Conservation (phyloP, 2,113 vertebrate species). For the Cichladusa arquata region DNA sequence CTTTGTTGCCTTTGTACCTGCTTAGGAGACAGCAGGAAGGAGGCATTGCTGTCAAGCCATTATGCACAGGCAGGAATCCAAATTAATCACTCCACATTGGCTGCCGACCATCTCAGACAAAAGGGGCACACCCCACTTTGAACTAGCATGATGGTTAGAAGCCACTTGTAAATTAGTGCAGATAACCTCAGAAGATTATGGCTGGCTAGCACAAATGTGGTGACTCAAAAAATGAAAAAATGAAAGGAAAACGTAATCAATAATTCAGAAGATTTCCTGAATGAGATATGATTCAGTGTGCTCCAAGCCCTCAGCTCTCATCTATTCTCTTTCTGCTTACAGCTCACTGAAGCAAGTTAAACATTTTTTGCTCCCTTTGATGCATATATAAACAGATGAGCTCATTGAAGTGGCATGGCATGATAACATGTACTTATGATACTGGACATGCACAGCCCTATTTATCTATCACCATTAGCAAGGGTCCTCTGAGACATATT, state of each 20-base stretch:
- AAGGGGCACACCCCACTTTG: neutral
- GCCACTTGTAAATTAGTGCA: neutral
- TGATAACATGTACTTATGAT: neutral
- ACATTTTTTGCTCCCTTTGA: neutral
- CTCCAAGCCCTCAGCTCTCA: neutral
- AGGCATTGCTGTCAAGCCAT: neutral
- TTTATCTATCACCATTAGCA: neutral
- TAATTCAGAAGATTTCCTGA: constrained; percentile 19
- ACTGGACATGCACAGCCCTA: neutral
- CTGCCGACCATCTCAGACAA: neutral
- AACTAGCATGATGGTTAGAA: neutral
- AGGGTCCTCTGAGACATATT: neutral
- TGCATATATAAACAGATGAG: neutral
- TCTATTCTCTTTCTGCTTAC: neutral
- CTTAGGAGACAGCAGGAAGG: neutral
- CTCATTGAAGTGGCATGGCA: neutral
- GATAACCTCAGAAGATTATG: neutral
- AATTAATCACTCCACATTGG: neutral
- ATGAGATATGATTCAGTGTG: neutral
- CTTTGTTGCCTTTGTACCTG: neutral
- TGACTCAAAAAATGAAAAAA: neutral
- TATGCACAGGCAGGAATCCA: neutral
- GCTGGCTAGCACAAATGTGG: neutral
- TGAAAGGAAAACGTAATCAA: neutral
- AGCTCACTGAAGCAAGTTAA: neutral